A percentile compares a stretch with the other conserved stretches of the same genome.
Evolutionary conservation across 2,797 vertebrate genomes (phyloP).

Genomic region (Falco naumanni): DNA sequence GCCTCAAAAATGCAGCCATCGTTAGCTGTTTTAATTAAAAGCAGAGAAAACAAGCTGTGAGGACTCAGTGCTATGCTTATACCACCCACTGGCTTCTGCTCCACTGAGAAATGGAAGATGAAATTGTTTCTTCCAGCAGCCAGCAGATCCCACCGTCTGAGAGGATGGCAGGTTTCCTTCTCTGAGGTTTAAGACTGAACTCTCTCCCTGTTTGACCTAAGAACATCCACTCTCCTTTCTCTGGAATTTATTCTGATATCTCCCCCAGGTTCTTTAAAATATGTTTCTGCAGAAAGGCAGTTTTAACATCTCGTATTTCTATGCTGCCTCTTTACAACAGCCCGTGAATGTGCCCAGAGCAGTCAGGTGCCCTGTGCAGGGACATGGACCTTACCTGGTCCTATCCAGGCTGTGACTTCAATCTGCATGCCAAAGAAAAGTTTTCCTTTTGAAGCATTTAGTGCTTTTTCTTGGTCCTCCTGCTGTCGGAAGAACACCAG

Average conservation of each 20-base stretch:
- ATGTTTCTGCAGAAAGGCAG: neutral
- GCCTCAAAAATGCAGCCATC: neutral
- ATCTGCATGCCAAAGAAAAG: constrained; percentile 99
- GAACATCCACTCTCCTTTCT: neutral
- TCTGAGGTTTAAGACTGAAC: neutral
- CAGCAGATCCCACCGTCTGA: neutral
- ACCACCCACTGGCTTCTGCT: constrained; percentile 20
- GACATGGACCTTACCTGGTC: constrained; percentile 84
- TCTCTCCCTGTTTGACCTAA: neutral
- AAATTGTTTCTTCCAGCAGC: neutral
- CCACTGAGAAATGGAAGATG: neutral
- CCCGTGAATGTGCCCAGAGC: accelerated
- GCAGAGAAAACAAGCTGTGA: neutral
- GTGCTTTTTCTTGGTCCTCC: constrained; percentile 98
- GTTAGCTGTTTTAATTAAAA: neutral
- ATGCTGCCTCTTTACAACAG: neutral
- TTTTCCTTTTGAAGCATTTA: constrained; percentile 96
- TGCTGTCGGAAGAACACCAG: constrained; percentile 98
- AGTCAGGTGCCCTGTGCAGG: accelerated
- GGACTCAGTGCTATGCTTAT: neutral
- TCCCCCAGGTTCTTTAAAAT: neutral
- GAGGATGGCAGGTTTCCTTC: neutral
- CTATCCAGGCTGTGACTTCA: constrained; percentile 96
- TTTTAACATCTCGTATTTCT: neutral
- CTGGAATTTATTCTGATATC: neutral